Evolutionary conservation across 2,888 invertebrate species (phyloP).

Genomic region (Sphaerophoria rueppellii): DNA sequence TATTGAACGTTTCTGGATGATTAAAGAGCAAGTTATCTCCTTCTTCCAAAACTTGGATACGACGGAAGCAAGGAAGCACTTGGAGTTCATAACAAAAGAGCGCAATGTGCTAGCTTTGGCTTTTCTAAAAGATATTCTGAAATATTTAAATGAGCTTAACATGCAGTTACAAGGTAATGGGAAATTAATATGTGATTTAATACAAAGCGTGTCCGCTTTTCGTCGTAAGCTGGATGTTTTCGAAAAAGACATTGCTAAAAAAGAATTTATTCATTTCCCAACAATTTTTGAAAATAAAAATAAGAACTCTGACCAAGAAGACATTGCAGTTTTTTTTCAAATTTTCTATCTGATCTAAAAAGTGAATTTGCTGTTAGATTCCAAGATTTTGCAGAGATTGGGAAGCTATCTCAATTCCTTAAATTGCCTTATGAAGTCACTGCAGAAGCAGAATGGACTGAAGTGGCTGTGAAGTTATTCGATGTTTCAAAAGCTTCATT

Average conservation of each 20-base stretch:
- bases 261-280: conserved; percentile 23
- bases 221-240: too few relatives aligned
- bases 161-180: too few relatives aligned
- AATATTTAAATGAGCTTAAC: conserved; percentile 11
- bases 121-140: conserved; percentile 33
- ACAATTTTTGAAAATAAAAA: conserved; percentile 14
- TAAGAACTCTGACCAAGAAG: not conserved
- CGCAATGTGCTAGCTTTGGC: conserved; percentile 1
- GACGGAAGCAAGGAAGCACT: conserved; percentile 24
- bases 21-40: conserved; percentile 18
- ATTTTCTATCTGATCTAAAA: not conserved
- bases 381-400: too few relatives aligned
- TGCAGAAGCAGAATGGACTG: conserved; percentile 32
- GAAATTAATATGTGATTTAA: conserved; percentile 13
- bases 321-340: conserved; percentile 17
- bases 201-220: conserved; percentile 15
- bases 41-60: conserved; percentile 25
- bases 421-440: not conserved
- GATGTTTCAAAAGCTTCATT: conserved; percentile 20
- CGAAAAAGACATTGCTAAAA: too few relatives aligned
- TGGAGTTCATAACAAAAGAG: conserved; percentile 11
- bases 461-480: conserved; percentile 15
- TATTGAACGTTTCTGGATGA: not conserved
- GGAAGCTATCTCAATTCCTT: too few relatives aligned
- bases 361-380: too few relatives aligned